A percentile compares a stretch with the other conserved stretches of the same genome.
Conservation (phyloP, 2,797 vertebrate species). For the Xerus rutilus region DNA sequence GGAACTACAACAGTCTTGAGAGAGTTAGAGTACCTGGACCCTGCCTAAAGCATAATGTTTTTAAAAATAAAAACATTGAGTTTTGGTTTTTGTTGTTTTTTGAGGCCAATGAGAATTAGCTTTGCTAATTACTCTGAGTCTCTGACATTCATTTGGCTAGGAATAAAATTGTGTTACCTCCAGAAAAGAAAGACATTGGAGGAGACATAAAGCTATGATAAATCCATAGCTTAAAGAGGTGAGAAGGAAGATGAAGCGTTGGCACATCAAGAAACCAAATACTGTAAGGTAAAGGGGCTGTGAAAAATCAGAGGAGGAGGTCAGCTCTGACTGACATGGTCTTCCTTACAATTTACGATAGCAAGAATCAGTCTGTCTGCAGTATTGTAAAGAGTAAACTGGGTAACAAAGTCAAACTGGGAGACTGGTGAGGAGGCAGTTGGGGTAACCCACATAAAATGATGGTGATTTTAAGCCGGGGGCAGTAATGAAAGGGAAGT, state of each 20-base stretch:
- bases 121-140: neutral
- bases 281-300: fast-evolving
- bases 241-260: neutral
- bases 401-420: too few relatives aligned
- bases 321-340: neutral
- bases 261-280: neutral
- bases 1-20: too few relatives aligned
- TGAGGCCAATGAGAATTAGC: neutral
- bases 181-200: neutral
- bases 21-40: neutral
- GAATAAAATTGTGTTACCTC: neutral
- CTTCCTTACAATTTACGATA: neutral
- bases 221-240: neutral
- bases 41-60: neutral
- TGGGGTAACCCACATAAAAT: neutral
- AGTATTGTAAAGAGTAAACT: neutral
- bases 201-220: neutral
- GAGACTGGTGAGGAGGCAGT: neutral
- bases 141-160: neutral
- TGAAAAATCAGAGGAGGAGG: neutral
- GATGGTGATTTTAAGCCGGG: neutral
- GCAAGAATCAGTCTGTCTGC: neutral
- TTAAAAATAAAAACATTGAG: neutral
- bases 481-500: neutral
- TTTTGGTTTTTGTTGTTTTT: neutral